A percentile compares a stretch with the other conserved stretches of the same genome.
phyloP scores from a whole-genome alignment of 1,140 invertebrate species.

The Drosophila trapezifrons region DNA sequence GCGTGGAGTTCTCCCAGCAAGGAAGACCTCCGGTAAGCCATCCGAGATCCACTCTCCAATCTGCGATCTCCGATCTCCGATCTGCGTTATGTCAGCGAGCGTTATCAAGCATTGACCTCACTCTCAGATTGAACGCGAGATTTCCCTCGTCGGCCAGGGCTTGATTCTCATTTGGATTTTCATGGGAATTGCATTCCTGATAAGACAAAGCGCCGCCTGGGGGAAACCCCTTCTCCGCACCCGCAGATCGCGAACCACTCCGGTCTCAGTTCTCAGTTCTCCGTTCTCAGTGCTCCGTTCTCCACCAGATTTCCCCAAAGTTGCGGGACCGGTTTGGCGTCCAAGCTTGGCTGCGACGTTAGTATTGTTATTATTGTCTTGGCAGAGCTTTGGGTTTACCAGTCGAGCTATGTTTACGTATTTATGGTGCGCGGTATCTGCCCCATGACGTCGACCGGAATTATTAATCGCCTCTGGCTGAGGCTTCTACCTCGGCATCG shows the following conservation, averaged over 20 bases:
- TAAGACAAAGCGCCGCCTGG: slow-evolving; percentile 24
- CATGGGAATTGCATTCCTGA: slow-evolving; percentile 46
- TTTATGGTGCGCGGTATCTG: not conserved
- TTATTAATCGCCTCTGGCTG: not conserved
- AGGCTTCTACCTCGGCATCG: no score
- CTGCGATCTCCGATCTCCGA: not conserved
- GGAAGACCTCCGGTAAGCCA: slow-evolving; percentile 44
- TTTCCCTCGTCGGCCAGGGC: slow-evolving; percentile 19
- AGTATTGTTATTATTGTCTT: slow-evolving; percentile 13
- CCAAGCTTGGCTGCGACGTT: slow-evolving; percentile 5
- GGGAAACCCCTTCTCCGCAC: slow-evolving; percentile 17
- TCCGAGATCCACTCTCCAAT: not conserved
- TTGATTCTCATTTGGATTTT: slow-evolving; percentile 13
- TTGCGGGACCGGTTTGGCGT: slow-evolving; percentile 30
- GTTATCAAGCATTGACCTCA: slow-evolving; percentile 62
- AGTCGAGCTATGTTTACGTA: slow-evolving; percentile 30
- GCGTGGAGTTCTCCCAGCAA: slow-evolving; percentile 59
- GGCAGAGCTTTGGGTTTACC: slow-evolving; percentile 38
- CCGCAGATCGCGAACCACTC: not conserved
- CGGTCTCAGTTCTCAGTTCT: slow-evolving; percentile 1
- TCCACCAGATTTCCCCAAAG: slow-evolving; percentile 19
- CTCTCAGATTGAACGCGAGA: slow-evolving; percentile 29
- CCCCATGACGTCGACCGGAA: slow-evolving; percentile 5
- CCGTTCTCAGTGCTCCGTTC: slow-evolving; percentile 2
- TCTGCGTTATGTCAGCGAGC: slow-evolving; percentile 4